Evolutionary conservation across 2,797 vertebrate species (phyloP).

Genomic region (Sparidentex hasta): DNA sequence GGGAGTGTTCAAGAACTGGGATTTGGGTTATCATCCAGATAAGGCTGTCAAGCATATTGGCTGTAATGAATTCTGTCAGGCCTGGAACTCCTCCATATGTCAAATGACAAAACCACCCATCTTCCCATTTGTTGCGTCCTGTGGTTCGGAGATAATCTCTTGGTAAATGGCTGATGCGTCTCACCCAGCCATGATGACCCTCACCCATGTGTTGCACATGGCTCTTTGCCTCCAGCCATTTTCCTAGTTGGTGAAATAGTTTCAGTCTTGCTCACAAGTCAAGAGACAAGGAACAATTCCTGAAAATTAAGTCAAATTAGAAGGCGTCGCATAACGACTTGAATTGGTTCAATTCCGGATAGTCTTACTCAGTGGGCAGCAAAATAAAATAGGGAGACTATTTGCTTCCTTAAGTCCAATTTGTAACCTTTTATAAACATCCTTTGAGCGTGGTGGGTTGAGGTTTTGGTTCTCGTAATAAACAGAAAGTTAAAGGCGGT

Average conservation of each 20-base stretch:
- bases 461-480: neutral
- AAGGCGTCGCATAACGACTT: neutral
- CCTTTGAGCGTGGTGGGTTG: neutral
- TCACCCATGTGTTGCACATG: slow-evolving; percentile 8
- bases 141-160: slow-evolving; percentile 64
- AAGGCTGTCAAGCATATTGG: slow-evolving; percentile 65
- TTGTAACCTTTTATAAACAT: neutral
- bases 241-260: neutral
- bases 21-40: slow-evolving; percentile 61
- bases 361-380: neutral
- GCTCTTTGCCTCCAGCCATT: neutral
- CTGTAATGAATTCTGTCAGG: slow-evolving; percentile 59
- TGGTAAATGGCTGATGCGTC: slow-evolving; percentile 30
- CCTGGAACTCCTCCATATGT: slow-evolving; percentile 62
- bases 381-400: neutral
- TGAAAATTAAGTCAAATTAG: neutral
- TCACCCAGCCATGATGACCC: slow-evolving; percentile 22
- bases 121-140: slow-evolving; percentile 52
- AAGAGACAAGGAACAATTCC: neutral
- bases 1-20: slow-evolving; percentile 42
- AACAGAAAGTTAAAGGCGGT: neutral
- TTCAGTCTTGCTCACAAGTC: neutral
- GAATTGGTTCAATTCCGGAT: neutral
- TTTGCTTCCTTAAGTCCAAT: neutral
- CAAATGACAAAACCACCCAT: slow-evolving; percentile 55